Evolutionary conservation across 2,888 invertebrate species (phyloP).

Genomic region (Caenorhabditis panamensis): DNA sequence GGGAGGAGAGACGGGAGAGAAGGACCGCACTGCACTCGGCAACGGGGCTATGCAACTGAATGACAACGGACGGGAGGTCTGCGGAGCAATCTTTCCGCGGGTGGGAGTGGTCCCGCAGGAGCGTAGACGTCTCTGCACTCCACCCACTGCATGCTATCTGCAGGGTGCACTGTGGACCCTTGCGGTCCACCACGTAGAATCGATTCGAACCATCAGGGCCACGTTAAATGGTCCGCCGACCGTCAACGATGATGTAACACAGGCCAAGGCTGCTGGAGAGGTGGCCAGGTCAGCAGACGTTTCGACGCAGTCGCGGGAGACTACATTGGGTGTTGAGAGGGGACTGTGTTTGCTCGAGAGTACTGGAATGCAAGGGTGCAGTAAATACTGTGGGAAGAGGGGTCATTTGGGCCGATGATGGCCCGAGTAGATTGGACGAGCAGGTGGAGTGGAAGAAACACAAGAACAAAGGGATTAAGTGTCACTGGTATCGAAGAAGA

Average conservation of each 20-base stretch:
- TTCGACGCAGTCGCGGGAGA: neutral
- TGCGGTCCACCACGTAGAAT: conserved; percentile 14
- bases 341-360: conserved; percentile 3
- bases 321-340: conserved; percentile 2
- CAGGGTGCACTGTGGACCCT: too few species aligned
- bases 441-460: neutral
- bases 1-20: neutral
- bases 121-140: conserved; percentile 2
- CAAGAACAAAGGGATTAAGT: neutral
- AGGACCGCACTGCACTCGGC: neutral
- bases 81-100: neutral
- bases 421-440: neutral
- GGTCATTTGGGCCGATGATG: neutral
- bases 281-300: neutral
- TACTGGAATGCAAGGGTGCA: neutral
- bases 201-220: neutral
- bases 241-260: too few species aligned
- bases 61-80: neutral
- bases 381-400: neutral
- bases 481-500: neutral
- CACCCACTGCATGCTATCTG: neutral
- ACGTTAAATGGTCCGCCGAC: neutral
- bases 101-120: neutral
- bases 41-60: conserved; percentile 8
- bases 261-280: neutral